Evolutionary conservation across 2,797 vertebrate genomes (phyloP), one percentile per base, ranked within the genome.

Genomic region (Decapterus maruadsi): DNA sequence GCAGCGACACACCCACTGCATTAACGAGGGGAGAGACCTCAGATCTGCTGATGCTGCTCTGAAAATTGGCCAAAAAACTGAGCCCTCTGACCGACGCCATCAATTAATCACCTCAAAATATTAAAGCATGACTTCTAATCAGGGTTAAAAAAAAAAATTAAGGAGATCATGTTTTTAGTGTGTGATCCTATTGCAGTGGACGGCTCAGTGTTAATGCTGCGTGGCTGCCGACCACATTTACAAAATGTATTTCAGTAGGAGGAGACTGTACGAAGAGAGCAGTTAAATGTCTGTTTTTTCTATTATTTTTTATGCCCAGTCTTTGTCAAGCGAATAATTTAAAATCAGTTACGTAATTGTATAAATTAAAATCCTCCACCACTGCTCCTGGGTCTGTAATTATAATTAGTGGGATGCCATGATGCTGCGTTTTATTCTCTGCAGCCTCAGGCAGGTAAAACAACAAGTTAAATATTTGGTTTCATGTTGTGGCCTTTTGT

Each of bases 401-500:
- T 29, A 40, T 3, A 50, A 46, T 57, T 31, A 13, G n/a, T 14
- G 3, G 17, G 6, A 3, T 40, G 36, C 72, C 36, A 31, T 43
- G 1, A 58, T 59, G 46, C 22, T 38, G 2, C 26, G 17, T 45
- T 9, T 62, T 0, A 11, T 3, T 22, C 34, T 56, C 53, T 42
- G 40, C 22, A 68, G 17, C 76, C 13, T 22, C 5, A 6, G 26
- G 53, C 57, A 67, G 55, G 57, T 54, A 19, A 40, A 75, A 59
- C 54, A 64, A 61, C 58, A 67, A 20, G 13, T 73, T 16, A 22
- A 12, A 63, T 75, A 59, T 78, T 36, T 57, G 17, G 13, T 58
- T 48, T 55, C 55, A 48, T 69, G 56, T 19, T 59, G 57, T 67
- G 4, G 4, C 0, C 31, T 51, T 74, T 80, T 80, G 66, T 84